These are phyloP conservation scores for Poeciliopsis presidionis DNA, from an alignment of 2,797 vertebrate species.

Conservation along the genomic window DNA sequence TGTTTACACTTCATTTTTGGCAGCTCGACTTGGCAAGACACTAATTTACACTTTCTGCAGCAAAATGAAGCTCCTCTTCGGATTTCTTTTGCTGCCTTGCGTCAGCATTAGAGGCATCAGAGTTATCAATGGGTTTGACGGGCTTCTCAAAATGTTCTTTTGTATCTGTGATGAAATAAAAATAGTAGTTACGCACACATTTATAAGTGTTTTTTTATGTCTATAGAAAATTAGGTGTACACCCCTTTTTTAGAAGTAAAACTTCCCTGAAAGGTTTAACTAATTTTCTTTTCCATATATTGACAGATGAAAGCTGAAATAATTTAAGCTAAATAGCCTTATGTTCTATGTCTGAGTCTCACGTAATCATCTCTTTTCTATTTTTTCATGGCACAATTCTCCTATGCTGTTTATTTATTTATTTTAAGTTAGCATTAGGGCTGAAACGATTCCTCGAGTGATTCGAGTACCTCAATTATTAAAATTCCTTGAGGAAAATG, in stretches of 20 bases:
- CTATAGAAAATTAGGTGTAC: background rate
- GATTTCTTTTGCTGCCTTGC: slow-evolving; percentile 52
- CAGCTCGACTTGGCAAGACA: slow-evolving; percentile 60
- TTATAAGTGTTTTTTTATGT: background rate
- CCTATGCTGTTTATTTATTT: background rate
- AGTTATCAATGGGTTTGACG: slow-evolving; percentile 27
- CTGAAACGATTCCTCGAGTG: no score
- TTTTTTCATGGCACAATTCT: background rate
- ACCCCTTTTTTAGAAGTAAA: background rate
- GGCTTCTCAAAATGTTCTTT: background rate
- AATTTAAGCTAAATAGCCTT: background rate
- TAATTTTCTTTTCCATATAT: background rate
- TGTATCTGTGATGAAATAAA: background rate
- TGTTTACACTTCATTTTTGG: slow-evolving; percentile 74
- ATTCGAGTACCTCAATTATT: no score
- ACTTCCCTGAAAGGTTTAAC: background rate
- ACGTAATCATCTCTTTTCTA: background rate
- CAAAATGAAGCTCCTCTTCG: slow-evolving; percentile 53
- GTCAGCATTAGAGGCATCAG: slow-evolving; percentile 19
- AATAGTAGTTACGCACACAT: background rate
- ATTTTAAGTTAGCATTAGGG: background rate
- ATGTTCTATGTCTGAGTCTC: background rate
- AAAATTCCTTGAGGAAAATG: no score
- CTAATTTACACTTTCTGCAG: slow-evolving; percentile 65
- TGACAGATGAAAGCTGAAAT: background rate